Conservation (phyloP, 2,113 vertebrate species). For the Corydoras sp. region DNA sequence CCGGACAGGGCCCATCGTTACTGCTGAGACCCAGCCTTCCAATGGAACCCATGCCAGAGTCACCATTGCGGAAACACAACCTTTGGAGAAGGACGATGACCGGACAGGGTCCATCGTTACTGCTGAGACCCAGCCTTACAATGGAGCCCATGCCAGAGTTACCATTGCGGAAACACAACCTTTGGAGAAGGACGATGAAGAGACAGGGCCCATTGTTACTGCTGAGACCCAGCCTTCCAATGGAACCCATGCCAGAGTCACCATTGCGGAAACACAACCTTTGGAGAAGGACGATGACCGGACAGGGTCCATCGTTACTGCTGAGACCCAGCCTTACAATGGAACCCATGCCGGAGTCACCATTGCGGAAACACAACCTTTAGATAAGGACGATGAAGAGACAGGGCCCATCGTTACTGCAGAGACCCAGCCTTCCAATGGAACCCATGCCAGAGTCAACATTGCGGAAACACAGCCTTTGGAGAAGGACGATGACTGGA, state of each 20-base stretch:
- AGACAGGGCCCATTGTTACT: constrained; percentile 31
- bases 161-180: constrained; percentile 15
- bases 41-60: background rate
- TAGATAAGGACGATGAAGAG: background rate
- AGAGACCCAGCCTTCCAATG: background rate
- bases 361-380: constrained; percentile 6
- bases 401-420: constrained; percentile 1
- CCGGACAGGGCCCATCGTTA: background rate
- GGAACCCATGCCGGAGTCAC: constrained; percentile 2
- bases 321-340: background rate
- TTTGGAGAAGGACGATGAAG: background rate
- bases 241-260: constrained; percentile 15
- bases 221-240: constrained; percentile 49
- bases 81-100: background rate
- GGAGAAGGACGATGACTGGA: background rate
- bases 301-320: background rate
- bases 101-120: background rate
- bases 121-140: background rate
- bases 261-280: background rate
- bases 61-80: constrained; percentile 15
- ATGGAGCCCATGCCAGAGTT: background rate
- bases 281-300: background rate
- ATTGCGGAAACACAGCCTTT: constrained; percentile 5
- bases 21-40: background rate
- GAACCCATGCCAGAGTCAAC: constrained; percentile 1